Percentiles rank a stretch among this genome's conserved stretches.
Evolutionary conservation across 2,797 vertebrate genomes (phyloP).

Genomic region (Halcyon chelicuti): DNA sequence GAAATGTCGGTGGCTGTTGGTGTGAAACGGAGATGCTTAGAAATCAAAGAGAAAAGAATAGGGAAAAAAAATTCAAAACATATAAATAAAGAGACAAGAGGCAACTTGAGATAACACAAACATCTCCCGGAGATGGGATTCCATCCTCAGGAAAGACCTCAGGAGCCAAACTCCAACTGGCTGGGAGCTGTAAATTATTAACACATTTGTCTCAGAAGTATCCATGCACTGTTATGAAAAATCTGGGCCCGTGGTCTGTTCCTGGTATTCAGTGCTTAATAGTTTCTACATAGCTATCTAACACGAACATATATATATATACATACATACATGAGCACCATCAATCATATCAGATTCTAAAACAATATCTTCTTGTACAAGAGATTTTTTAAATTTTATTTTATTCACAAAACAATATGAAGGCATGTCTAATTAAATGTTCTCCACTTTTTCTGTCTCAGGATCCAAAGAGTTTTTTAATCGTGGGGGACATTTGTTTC

Average conservation of each 20-base stretch:
- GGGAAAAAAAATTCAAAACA: not conserved
- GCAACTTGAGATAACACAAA: constrained; percentile 62
- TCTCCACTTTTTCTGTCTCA: constrained; percentile 13
- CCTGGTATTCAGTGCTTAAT: constrained; percentile 33
- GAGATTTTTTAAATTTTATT: not conserved
- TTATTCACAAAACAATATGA: not conserved
- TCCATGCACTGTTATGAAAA: constrained; percentile 35
- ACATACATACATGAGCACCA: constrained; percentile 15
- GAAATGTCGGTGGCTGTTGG: not conserved
- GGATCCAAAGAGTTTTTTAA: not conserved
- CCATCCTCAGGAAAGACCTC: constrained; percentile 47
- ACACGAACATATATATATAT: constrained; percentile 3
- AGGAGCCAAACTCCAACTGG: constrained; percentile 29
- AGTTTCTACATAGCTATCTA: constrained; percentile 58
- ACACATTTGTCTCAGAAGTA: constrained; percentile 68
- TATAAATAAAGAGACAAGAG: constrained; percentile 53
- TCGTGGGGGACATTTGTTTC: constrained; percentile 32
- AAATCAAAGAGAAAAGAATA: constrained; percentile 10
- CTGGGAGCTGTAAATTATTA: constrained; percentile 68
- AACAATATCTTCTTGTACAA: constrained; percentile 47
- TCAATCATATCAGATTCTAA: constrained; percentile 65
- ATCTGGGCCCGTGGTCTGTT: constrained; percentile 43
- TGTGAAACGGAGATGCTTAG: not conserved
- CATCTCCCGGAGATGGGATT: constrained; percentile 38
- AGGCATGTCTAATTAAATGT: constrained; percentile 38